These are phyloP conservation scores for Scarus forsteni DNA, from an alignment of 2,797 vertebrate genomes.

Conservation along the genomic window DNA sequence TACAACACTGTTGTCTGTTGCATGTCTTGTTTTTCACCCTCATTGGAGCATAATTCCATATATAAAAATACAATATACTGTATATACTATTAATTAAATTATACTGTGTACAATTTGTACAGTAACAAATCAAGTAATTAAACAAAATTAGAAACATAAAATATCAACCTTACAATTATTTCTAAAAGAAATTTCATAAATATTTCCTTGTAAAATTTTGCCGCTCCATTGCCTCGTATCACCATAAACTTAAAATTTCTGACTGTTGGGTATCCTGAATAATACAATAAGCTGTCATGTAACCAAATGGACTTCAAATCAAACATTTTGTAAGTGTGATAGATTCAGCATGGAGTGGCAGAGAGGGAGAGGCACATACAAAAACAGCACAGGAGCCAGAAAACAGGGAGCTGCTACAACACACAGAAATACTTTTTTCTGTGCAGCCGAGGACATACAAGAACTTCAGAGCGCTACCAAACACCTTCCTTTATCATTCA, in stretches of 20 bases:
- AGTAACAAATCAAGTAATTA: too few species aligned
- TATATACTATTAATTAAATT: too few species aligned
- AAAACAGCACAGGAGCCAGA: slow-evolving; percentile 17
- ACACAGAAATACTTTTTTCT: slow-evolving; percentile 10
- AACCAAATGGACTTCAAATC: slow-evolving; percentile 8
- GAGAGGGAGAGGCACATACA: background rate
- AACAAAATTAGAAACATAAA: too few species aligned
- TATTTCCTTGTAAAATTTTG: background rate
- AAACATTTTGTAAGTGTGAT: background rate
- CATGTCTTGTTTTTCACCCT: too few species aligned
- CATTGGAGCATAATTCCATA: too few species aligned
- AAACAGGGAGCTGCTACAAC: slow-evolving; percentile 10
- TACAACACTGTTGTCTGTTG: too few species aligned
- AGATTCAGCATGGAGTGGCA: slow-evolving; percentile 12
- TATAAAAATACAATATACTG: too few species aligned
- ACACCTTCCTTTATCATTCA: slow-evolving; percentile 37
- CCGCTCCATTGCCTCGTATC: background rate
- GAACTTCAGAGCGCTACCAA: slow-evolving; percentile 39
- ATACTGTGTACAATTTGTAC: too few species aligned
- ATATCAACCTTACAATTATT: too few species aligned
- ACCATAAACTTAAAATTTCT: background rate
- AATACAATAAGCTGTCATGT: background rate
- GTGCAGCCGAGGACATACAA: slow-evolving; percentile 15
- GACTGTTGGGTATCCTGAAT: background rate
- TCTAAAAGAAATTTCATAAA: too few species aligned